Evolutionary conservation across 2,888 invertebrate species (phyloP), one percentile per base, ranked within the genome.

Genomic region (Selenia dentaria): DNA sequence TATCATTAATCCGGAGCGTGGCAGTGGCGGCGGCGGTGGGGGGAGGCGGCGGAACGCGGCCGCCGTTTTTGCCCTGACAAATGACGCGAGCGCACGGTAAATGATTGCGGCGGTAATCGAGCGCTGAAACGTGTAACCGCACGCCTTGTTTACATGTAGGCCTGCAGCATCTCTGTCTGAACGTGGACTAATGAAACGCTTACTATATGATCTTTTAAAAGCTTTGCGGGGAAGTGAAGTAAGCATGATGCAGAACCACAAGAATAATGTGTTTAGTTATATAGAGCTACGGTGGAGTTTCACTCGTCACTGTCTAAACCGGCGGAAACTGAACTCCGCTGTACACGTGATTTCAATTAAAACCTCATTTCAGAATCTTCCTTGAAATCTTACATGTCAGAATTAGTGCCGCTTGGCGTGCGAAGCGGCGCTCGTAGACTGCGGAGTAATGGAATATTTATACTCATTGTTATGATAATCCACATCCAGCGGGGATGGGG

Each of bases 21-120:
- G 42, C 34, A 34, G 40, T 43, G 44, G 43, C 47, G 33, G 43
- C 12, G 6, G 29, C 42, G 8, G 24, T 16, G 27, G 35, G 25
- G 29, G 18, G 34, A 32, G 41, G 46, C 38, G 40, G 39, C 38
- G 46, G 40, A 36, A 35, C 41, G 40, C 38, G 10, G 6, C 8
- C 31, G 37, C 38, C 32, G 50, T 59, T 60, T 53, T 59, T 53
- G 49, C 42, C 45, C 53, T 59, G 65, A 66, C 67, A 64, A 70
- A 74, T 69, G 51, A 50, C 63, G 58, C 52, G 59, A 32, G 62
- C 60, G 55, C 60, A 60, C 56, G 49, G 55, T 62, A 58, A 64
- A 62, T 65, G 67, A 70, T 74, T 60, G 65, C 61, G 44, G 54
- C 55, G 64, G 62, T 72, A 69, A 73, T 74, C 64, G 66, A 54